Evolutionary conservation across 1,140 invertebrate species (phyloP), one percentile per base, ranked within the genome.

Genomic region (Listronotus oregonensis): DNA sequence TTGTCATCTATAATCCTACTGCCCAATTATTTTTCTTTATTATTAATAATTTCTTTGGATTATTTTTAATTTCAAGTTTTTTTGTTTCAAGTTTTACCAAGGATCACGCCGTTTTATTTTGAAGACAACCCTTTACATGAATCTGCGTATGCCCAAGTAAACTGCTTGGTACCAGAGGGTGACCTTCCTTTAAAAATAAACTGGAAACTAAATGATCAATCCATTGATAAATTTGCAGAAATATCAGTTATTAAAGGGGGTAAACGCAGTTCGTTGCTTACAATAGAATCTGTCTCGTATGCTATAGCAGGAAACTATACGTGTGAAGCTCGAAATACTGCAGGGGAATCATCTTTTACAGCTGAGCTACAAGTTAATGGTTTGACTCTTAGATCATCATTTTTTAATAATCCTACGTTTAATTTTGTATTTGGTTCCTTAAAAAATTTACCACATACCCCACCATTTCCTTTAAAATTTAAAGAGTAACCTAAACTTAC

Each of bases 251-350:
- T 83, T 3, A 75, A 70, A 57, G 77, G 42, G 80, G 82, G 47
- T 40, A 72, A 72, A 69, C 57, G 78, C 50, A 76, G 73, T 64
- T 78, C 77, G 0, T 68, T 78, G 21, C 64, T 92, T 58, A 89
- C 86, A 21, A 92, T 93, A 65, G 88, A 91, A 68, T 87, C 88
- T n/a, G 88, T 90, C 3, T 85, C 85, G 73, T 86, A 88, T 59
- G 82, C 84, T 64, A 87, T 90, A 79, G 86, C 85, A 68, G 91
- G 90, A 44, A 90, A 91, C 75, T 92, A 91, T 72, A 90, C 88
- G 21, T 92, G 91, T 73, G 83, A 85, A 32, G 93, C 90, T 14
- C 87, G 84, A 69, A 95, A 95, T 78, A 80, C 79, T 44, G 91
- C 90, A 43, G 92, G 91, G 49, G 81, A 82, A 27, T 86, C 86